phyloP scores from a whole-genome alignment of 2,797 vertebrate genomes.

The Hephaestus fuliginosus region DNA sequence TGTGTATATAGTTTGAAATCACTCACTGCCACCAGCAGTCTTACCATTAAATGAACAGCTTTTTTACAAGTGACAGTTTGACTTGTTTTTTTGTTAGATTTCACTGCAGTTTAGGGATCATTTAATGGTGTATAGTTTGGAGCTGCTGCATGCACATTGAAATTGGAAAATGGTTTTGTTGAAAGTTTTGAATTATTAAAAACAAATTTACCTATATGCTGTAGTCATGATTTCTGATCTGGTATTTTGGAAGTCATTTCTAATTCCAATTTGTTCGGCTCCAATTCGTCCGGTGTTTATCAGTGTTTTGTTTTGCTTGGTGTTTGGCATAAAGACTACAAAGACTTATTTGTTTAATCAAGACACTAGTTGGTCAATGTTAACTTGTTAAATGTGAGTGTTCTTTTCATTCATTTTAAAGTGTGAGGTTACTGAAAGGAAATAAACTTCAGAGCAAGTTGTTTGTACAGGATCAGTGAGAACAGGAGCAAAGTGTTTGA shows the following conservation, averaged over 20 bases:
- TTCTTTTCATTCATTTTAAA: too few relatives aligned
- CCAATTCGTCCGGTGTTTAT: neutral
- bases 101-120: neutral
- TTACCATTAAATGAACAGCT: conserved; percentile 90
- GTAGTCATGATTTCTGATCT: neutral
- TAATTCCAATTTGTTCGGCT: too few relatives aligned
- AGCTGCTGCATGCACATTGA: conserved; percentile 27
- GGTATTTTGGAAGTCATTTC: neutral
- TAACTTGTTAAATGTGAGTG: neutral
- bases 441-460: too few relatives aligned
- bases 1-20: conserved; percentile 92
- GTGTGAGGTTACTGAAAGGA: too few relatives aligned
- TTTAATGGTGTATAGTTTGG: conserved; percentile 5
- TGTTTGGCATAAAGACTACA: neutral
- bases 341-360: too few relatives aligned
- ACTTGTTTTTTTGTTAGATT: conserved; percentile 39
- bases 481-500: too few relatives aligned
- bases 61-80: conserved; percentile 72
- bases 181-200: conserved; percentile 13
- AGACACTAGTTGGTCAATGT: too few relatives aligned
- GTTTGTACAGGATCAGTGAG: too few relatives aligned
- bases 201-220: neutral
- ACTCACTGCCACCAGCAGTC: conserved; percentile 94
- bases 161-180: conserved; percentile 28
- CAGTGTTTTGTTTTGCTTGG: neutral